Evolutionary conservation across 2,888 invertebrate genomes (phyloP), one percentile per base, ranked within the genome.

Genomic region (Drepanosiphum platanoidis): DNA sequence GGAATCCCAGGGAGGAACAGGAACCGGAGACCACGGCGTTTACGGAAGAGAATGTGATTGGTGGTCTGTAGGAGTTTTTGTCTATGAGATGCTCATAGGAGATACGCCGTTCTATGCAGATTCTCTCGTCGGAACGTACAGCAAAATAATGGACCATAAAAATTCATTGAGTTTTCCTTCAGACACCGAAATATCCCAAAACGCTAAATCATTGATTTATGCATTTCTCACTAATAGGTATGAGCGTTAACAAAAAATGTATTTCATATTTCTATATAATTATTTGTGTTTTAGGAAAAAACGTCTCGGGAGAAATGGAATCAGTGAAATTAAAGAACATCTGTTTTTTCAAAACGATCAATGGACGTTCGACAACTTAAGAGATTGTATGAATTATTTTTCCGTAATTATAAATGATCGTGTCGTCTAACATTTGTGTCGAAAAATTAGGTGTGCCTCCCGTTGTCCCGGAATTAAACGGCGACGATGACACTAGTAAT

Each of bases 51-150:
- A 99, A 90, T 98, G 98, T 91, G 98, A 99, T 91, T 98, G 97
- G 97, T 99, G 98, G 98, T 98, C 98, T 32, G 98, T 99, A 39
- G 99, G 99, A 84, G 98, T 99, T 88, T 97, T 99, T 90, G 93
- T 99, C 3, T 99, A 97, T 90, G 99, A 99, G 92, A 98, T 99
- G 98, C 92, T 99, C 82, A 95, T 97, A 86, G 98, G 98, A 11
- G 99, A 99, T 90, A 98, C 99, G 18, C 99, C 99, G 0, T 99
- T 99, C 91, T 93, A 93, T 89, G 99, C 99, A 4, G 99, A 99
- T 90, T 98, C 98, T 87, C 93, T 99, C 88, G 96, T 99, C 70
- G 97, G 97, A 86, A 99, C 99, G 3, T 99, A 99, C 90, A 97
- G 97, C 87, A 98, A 98, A 91, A 99, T 99, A 88, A 99, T 99